Percentiles rank a stretch among this genome's conserved stretches.
These are phyloP conservation scores for Drosophila longiperda DNA, from an alignment of 2,888 invertebrate species.

Conservation along the genomic window DNA sequence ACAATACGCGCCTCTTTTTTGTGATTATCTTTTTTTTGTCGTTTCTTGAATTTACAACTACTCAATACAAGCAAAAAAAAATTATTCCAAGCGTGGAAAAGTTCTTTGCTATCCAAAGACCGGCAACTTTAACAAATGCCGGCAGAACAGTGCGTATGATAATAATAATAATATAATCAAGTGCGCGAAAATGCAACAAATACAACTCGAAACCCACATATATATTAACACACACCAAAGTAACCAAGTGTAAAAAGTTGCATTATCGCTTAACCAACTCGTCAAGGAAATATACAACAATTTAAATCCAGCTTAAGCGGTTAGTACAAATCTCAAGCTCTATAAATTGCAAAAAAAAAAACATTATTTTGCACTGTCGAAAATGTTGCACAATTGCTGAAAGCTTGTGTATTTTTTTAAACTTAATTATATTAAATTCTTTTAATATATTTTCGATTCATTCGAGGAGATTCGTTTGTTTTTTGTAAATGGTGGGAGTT, in stretches of 20 bases:
- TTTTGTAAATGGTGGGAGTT: background rate
- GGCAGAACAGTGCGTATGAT: conserved; percentile 51
- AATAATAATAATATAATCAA: conserved; percentile 12
- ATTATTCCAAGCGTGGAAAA: conserved; percentile 20
- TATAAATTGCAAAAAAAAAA: background rate
- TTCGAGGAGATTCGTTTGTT: background rate
- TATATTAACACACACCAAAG: conserved; percentile 13
- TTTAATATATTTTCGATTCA: background rate
- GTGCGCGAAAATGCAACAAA: conserved; percentile 32
- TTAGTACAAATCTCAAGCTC: conserved; percentile 21
- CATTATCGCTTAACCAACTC: conserved; percentile 33
- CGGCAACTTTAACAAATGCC: conserved; percentile 24
- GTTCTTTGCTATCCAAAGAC: conserved; percentile 19
- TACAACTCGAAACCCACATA: conserved; percentile 20
- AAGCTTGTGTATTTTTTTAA: background rate
- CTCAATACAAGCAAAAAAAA: background rate
- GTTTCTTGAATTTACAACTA: conserved; percentile 16
- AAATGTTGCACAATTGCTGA: background rate
- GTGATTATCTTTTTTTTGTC: conserved; percentile 46
- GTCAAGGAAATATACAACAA: conserved; percentile 30
- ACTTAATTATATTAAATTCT: background rate
- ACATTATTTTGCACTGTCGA: background rate
- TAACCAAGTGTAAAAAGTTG: conserved; percentile 47
- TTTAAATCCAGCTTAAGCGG: conserved; percentile 24
- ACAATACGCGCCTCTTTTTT: conserved; percentile 32